phyloP scores from a whole-genome alignment of 2,888 invertebrate species.

The Caenorhabditis sp. region DNA sequence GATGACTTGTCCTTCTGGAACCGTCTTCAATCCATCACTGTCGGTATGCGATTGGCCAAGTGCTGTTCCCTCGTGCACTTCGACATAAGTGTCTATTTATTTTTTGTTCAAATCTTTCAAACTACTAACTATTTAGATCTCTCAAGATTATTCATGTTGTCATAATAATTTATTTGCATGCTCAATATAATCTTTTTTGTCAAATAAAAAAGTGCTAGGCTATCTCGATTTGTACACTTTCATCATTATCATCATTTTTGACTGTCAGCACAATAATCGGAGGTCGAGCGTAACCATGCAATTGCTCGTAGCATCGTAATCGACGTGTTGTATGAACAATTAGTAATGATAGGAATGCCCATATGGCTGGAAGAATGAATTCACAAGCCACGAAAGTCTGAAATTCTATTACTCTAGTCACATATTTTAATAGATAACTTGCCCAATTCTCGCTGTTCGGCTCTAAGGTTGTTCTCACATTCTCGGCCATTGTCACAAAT shows the following conservation, averaged over 20 bases:
- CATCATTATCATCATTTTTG: constrained; percentile 62
- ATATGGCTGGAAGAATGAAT: constrained; percentile 51
- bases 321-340: constrained; percentile 53
- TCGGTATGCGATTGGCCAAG: constrained; percentile 64
- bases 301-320: constrained; percentile 49
- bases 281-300: constrained; percentile 57
- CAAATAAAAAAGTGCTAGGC: constrained; percentile 43
- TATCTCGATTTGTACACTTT: constrained; percentile 61
- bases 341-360: constrained; percentile 51
- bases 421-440: too few species aligned
- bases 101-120: background rate
- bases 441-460: too few species aligned
- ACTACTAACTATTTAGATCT: constrained; percentile 1
- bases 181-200: constrained; percentile 31
- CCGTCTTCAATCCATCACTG: constrained; percentile 63
- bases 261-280: constrained; percentile 59
- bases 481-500: too few species aligned
- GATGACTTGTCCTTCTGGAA: constrained; percentile 59
- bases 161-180: constrained; percentile 48
- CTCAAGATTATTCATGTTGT: constrained; percentile 32
- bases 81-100: background rate
- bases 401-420: background rate
- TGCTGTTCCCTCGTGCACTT: constrained; percentile 43
- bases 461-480: too few species aligned
- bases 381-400: constrained; percentile 57